Evolutionary conservation across 23 tunicate genomes (phyloP).

Genomic region (Styela clava): DNA sequence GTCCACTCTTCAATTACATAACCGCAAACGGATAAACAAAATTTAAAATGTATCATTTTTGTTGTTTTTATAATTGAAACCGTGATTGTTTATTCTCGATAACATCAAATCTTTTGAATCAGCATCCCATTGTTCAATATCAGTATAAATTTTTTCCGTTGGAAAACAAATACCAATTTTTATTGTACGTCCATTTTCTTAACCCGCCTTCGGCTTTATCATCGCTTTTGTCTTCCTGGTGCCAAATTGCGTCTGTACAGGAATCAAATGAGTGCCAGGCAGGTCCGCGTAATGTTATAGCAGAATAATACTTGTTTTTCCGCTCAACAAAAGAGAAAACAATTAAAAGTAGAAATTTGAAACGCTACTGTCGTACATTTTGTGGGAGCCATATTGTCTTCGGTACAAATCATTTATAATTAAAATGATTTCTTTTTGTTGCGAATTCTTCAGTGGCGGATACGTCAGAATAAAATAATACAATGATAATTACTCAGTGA

Average conservation of each 20-base stretch:
- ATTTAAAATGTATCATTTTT: too few relatives aligned
- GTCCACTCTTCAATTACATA: too few relatives aligned
- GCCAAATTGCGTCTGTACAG: slow-evolving; percentile 5
- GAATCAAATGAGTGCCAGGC: slow-evolving; percentile 16
- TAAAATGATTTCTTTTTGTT: neutral
- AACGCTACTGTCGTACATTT: neutral
- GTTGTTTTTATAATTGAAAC: too few relatives aligned
- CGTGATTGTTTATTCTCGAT: too few relatives aligned
- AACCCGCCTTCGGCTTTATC: neutral
- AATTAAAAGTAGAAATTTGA: neutral
- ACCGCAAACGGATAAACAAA: too few relatives aligned
- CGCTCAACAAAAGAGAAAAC: neutral
- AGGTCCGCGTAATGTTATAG: slow-evolving; percentile 26
- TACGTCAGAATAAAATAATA: neutral
- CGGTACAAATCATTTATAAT: neutral
- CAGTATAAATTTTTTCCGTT: neutral
- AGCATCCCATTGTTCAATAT: too few relatives aligned
- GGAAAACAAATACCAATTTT: neutral
- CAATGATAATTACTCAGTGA: neutral
- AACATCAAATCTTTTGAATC: too few relatives aligned
- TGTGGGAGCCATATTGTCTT: neutral
- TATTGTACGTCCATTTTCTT: neutral
- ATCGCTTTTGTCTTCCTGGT: slow-evolving; percentile 16
- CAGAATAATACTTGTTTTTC: slow-evolving; percentile 10
- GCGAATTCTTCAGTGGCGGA: neutral